Base-by-base conservation (phyloP, 1,140 invertebrate genomes). In the Aricia agestis region DNA sequence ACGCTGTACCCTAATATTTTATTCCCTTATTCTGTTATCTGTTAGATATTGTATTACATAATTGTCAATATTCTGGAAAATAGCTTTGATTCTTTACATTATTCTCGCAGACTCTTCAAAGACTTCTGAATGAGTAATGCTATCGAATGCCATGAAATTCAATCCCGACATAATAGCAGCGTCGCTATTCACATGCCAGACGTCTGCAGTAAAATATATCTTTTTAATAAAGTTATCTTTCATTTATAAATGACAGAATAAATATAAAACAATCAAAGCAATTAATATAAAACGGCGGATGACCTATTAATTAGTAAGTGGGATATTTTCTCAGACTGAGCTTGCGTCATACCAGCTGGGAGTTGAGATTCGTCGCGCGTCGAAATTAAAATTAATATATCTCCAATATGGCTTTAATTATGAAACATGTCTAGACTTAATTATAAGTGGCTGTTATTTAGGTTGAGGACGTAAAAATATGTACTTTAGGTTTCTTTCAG, bases 1-100 rank as follows among this genome's bases (percentile, higher is more conserved):
- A 2, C 25, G 25, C 70, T 70, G 25, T 72, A 11, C 19, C 65
- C 59, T 5, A 58, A 75, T 70, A 72, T 75, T 75, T 15, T 15
- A 52, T 52, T 52, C 10, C 11, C 10, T 52, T 13, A 52, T 15
- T 15, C 45, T 52, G 45, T 52, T 52, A 13, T 52, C 13, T 52
- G 13, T 52, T 52, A 13, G 10, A 52, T 52, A 13, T 52, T 15
- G 45, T 52, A 52, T 52, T 11, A 9, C 45, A 36, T 36, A 36
- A 9, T 52, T 52, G 11, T 52, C 45, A 52, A 15, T 1, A 52
- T 13, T 52, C 1, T 52, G 1, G 6, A 11, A 52, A 52, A 13
- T 42, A 11, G 41, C 6, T 9, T 42, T 42, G 41, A 7, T 42
- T 42, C 41, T 42, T 42, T 1, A 42, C 11, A 7, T 42, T 42